Conservation (phyloP, 2,113 vertebrate species). For the Cisticola juncidis region DNA sequence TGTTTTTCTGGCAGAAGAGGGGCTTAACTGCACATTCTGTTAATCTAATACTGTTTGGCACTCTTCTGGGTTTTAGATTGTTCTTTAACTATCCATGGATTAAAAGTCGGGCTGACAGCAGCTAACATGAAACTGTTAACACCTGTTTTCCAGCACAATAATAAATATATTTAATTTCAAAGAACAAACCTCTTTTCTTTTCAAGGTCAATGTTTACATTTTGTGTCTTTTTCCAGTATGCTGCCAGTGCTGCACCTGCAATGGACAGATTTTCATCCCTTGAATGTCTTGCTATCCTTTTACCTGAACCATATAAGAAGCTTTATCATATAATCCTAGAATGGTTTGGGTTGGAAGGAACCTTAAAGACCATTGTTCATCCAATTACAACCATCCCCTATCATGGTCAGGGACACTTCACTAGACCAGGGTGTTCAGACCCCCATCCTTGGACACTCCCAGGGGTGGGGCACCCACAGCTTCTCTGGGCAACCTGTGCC, state of each 20-base stretch:
- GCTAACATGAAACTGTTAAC: neutral
- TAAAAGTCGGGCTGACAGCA: neutral
- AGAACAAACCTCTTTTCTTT: neutral
- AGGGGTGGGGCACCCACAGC: neutral
- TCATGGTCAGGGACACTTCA: no score
- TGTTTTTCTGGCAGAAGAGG: neutral
- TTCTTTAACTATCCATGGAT: neutral
- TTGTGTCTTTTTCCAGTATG: neutral
- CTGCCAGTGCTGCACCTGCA: neutral
- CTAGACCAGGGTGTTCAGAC: neutral
- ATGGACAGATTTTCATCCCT: neutral
- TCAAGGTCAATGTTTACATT: neutral
- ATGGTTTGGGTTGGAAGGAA: neutral
- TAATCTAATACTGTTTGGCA: neutral
- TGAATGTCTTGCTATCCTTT: neutral
- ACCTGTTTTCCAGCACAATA: neutral
- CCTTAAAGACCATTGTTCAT: neutral
- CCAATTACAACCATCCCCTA: neutral
- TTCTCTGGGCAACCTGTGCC: neutral
- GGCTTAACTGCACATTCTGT: neutral
- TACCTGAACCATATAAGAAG: neutral
- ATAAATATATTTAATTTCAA: neutral
- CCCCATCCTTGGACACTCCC: neutral
- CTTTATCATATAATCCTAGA: neutral
- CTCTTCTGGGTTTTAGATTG: neutral